These are phyloP conservation scores for Umimayanthus chanpuru DNA, from an alignment of 92 coral and sea anemone genomes.

Conservation along the genomic window DNA sequence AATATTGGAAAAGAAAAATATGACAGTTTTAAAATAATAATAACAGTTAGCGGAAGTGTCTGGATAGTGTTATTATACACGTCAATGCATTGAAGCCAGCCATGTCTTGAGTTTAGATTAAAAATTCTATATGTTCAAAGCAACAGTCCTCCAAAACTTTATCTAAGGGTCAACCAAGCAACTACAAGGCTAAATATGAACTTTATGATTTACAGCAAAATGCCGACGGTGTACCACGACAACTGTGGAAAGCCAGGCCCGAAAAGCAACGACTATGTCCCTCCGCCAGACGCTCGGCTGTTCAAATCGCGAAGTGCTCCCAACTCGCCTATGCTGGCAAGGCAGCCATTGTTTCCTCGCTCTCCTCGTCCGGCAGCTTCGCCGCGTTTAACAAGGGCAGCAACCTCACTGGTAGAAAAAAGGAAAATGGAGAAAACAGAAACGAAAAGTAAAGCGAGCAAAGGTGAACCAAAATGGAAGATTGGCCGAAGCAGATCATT, in stretches of 20 bases:
- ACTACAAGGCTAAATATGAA: constrained; percentile 13
- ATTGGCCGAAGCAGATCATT: constrained; percentile 96
- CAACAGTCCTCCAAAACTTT: not conserved
- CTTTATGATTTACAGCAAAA: constrained; percentile 65
- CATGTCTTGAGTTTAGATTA: not conserved
- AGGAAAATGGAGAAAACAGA: constrained; percentile 62
- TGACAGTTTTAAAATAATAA: too few species aligned
- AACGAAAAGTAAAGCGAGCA: constrained; percentile 45
- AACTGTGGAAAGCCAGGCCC: constrained; percentile 97
- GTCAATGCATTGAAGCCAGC: not conserved
- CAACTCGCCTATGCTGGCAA: constrained; percentile 73
- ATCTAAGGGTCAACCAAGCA: not conserved
- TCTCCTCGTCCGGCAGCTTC: constrained; percentile 75
- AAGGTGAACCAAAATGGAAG: constrained; percentile 38
- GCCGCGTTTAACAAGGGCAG: constrained; percentile 65
- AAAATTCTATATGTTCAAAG: not conserved
- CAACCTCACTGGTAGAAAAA: constrained; percentile 66
- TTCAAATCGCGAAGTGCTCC: constrained; percentile 98
- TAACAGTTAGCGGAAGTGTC: constrained; percentile 1
- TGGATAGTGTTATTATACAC: not conserved
- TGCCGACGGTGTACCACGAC: constrained; percentile 93
- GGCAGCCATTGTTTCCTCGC: constrained; percentile 68
- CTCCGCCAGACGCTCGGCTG: constrained; percentile 88
- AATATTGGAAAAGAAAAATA: not conserved
- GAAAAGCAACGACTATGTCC: constrained; percentile 83